phyloP scores from a whole-genome alignment of 2,888 invertebrate species.

The Apodemia duryi region DNA sequence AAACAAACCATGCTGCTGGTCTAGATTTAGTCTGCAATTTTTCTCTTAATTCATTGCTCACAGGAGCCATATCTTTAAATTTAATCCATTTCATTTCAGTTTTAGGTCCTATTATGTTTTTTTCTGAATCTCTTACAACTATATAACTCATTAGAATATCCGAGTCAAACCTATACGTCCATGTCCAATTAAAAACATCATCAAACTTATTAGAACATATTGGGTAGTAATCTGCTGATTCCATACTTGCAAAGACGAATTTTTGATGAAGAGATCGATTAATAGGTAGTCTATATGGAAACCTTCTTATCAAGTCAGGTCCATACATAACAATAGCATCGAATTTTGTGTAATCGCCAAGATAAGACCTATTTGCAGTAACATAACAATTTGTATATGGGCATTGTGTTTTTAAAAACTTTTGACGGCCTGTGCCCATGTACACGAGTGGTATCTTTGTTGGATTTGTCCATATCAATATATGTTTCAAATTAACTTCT shows the following conservation, averaged over 20 bases:
- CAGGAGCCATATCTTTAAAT: constrained; percentile 39
- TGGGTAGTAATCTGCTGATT: constrained; percentile 49
- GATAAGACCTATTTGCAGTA: constrained; percentile 39
- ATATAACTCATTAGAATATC: constrained; percentile 50
- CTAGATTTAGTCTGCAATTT: constrained; percentile 35
- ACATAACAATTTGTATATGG: constrained; percentile 52
- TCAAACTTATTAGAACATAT: constrained; percentile 39
- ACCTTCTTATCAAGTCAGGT: constrained; percentile 40
- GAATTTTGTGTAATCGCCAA: constrained; percentile 44
- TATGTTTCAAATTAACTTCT: constrained; percentile 39
- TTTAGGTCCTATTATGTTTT: constrained; percentile 40
- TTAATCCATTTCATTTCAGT: constrained; percentile 40
- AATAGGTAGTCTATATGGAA: constrained; percentile 34
- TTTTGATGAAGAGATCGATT: constrained; percentile 48
- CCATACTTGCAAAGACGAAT: constrained; percentile 53
- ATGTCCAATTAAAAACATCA: constrained; percentile 56
- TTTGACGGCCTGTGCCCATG: constrained; percentile 39
- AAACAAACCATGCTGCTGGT: constrained; percentile 52
- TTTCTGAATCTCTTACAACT: constrained; percentile 39
- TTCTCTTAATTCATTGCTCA: constrained; percentile 33
- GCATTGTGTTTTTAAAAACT: constrained; percentile 46
- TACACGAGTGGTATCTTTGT: constrained; percentile 43
- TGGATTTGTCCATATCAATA: constrained; percentile 48
- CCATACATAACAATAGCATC: constrained; percentile 54
- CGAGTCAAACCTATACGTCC: constrained; percentile 53